These are phyloP conservation scores for Aphelenchoides fujianensis DNA, from an alignment of 1,140 invertebrate genomes.

Conservation along the genomic window DNA sequence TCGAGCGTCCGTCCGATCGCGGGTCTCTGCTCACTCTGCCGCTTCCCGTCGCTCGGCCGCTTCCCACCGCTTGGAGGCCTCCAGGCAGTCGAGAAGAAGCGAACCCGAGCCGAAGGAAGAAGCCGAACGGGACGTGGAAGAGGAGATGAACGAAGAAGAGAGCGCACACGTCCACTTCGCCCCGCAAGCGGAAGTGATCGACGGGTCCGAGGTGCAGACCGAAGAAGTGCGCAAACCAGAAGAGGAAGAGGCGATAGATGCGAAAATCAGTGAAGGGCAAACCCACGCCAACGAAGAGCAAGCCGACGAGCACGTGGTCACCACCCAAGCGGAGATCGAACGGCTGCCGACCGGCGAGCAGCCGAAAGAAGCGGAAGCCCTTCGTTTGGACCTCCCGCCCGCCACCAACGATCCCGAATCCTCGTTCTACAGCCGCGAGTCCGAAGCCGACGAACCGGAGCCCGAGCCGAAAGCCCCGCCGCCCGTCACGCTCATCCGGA, in stretches of 20 bases:
- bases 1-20: neutral
- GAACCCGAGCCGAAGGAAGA: neutral
- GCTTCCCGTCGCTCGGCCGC: too few species aligned
- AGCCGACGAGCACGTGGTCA: too few species aligned
- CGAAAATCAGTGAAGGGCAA: neutral
- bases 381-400: neutral
- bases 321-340: too few species aligned
- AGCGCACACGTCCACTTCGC: too few species aligned
- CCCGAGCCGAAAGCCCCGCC: neutral
- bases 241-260: neutral
- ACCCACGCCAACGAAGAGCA: neutral
- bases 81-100: neutral
- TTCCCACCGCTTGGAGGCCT: neutral
- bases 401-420: slow-evolving; percentile 3
- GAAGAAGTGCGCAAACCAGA: neutral
- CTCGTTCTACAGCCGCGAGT: neutral
- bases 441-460: neutral
- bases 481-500: neutral
- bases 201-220: neutral
- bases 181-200: too few species aligned
- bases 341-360: neutral
- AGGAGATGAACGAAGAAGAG: neutral
- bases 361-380: neutral
- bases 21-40: neutral
- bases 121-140: neutral